Conservation (phyloP, 23 tunicate species). For the Aplidium turbinatum region DNA sequence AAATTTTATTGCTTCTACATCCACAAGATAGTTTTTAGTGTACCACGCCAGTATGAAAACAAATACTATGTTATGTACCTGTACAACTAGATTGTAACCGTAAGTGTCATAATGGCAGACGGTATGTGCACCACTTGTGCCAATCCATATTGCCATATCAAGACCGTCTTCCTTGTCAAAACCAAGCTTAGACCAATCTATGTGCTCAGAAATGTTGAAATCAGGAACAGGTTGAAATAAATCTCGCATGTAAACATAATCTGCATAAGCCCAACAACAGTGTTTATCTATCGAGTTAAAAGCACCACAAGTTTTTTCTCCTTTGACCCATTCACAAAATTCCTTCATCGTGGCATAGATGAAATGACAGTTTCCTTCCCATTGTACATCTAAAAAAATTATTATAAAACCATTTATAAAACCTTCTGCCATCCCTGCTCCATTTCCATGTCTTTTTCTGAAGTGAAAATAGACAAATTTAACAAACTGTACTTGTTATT, state of each 20-base stretch:
- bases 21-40: no score
- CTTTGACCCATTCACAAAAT: conserved; percentile 34
- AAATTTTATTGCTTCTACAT: no score
- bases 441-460: no score
- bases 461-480: no score
- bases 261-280: conserved; percentile 79
- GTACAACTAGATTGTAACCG: conserved; percentile 80
- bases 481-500: no score
- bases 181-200: conserved; percentile 48
- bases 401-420: background rate
- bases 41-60: no score
- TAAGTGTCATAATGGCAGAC: conserved; percentile 89
- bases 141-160: conserved; percentile 91
- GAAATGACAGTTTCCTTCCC: conserved; percentile 74
- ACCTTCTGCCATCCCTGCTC: no score
- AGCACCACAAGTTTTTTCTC: background rate
- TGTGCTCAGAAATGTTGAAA: conserved; percentile 15
- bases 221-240: conserved; percentile 36
- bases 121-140: conserved; percentile 76
- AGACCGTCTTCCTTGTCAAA: conserved; percentile 48
- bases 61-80: no score
- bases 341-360: conserved; percentile 44
- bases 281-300: background rate
- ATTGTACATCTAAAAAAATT: conserved; percentile 55
- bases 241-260: conserved; percentile 77